Percentiles rank a stretch among this genome's conserved stretches.
Conservation (phyloP, 2,888 invertebrate species). For the Embidobia sp. region DNA sequence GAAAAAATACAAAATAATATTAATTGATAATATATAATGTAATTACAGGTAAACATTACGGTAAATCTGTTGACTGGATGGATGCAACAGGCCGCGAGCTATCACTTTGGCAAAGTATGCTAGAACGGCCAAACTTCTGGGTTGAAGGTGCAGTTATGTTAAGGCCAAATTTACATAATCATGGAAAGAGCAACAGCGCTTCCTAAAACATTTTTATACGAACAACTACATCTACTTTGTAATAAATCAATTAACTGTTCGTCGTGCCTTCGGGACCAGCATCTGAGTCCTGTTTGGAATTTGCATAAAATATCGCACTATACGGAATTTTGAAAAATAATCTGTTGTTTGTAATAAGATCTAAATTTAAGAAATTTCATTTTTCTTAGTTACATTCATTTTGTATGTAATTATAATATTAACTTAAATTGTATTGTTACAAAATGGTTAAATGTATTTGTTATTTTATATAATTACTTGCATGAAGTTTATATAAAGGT, state of each 20-base stretch:
- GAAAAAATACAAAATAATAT: too few species aligned
- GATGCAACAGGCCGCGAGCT: constrained; percentile 95
- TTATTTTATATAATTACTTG: background rate
- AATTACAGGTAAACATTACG: constrained; percentile 94
- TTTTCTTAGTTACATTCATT: too few species aligned
- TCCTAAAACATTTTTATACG: constrained; percentile 58
- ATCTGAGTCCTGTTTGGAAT: constrained; percentile 19
- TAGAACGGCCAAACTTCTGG: constrained; percentile 97
- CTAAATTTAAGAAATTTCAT: too few species aligned
- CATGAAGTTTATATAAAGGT: background rate
- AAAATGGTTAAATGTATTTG: background rate
- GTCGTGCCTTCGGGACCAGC: constrained; percentile 40
- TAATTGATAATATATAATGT: too few species aligned
- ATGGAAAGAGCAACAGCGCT: constrained; percentile 74
- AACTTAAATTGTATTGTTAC: background rate
- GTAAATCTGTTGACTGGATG: constrained; percentile 96
- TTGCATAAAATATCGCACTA: constrained; percentile 32
- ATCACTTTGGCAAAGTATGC: constrained; percentile 96
- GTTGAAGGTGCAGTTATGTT: constrained; percentile 96
- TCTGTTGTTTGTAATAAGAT: background rate
- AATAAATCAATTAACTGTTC: constrained; percentile 29
- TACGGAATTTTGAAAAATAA: constrained; percentile 30
- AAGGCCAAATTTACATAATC: constrained; percentile 88
- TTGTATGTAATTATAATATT: too few species aligned
- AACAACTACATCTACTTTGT: constrained; percentile 11